phyloP scores from a whole-genome alignment of 2,888 invertebrate species.

The Gasteruption jaculator region DNA sequence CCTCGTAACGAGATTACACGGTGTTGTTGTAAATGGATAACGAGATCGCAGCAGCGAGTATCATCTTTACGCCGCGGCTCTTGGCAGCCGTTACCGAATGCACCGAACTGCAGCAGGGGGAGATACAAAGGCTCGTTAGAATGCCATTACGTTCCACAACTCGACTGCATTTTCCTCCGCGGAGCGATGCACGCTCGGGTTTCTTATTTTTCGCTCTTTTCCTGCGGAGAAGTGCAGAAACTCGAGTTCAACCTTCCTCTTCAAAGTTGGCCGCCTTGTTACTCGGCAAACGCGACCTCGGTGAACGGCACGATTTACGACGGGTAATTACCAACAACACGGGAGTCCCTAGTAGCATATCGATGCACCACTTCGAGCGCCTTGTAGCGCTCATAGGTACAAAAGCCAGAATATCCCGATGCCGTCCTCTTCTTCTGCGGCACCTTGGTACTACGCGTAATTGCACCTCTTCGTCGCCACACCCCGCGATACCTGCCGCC shows the following conservation, averaged over 20 bases:
- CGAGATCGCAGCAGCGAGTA: too few relatives aligned
- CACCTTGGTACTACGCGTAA: slow-evolving; percentile 33
- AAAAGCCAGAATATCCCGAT: slow-evolving; percentile 8
- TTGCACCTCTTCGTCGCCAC: slow-evolving; percentile 37
- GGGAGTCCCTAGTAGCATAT: slow-evolving; percentile 26
- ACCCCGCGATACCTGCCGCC: slow-evolving; percentile 25
- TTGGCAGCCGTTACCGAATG: slow-evolving; percentile 10
- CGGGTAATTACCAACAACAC: slow-evolving; percentile 31
- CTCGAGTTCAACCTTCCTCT: slow-evolving; percentile 26
- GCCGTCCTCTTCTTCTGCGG: slow-evolving; percentile 16
- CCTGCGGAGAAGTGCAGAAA: slow-evolving; percentile 7
- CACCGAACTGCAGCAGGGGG: slow-evolving; percentile 3
- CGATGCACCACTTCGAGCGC: slow-evolving; percentile 4
- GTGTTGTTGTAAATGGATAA: too few relatives aligned
- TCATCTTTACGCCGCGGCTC: slow-evolving; percentile 10
- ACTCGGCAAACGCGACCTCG: slow-evolving; percentile 27
- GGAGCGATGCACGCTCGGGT: not conserved
- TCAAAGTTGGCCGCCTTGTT: slow-evolving; percentile 36
- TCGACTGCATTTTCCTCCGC: slow-evolving; percentile 1
- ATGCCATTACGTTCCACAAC: slow-evolving; percentile 5
- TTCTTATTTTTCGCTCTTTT: not conserved
- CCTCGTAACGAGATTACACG: too few relatives aligned
- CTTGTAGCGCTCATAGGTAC: slow-evolving; percentile 10
- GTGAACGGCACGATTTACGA: slow-evolving; percentile 32
- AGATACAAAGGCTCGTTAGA: slow-evolving; percentile 2